Percentiles rank a stretch among this genome's conserved stretches.
Evolutionary conservation across 2,797 vertebrate species (phyloP).

Genomic region (Sorex maritimensis): DNA sequence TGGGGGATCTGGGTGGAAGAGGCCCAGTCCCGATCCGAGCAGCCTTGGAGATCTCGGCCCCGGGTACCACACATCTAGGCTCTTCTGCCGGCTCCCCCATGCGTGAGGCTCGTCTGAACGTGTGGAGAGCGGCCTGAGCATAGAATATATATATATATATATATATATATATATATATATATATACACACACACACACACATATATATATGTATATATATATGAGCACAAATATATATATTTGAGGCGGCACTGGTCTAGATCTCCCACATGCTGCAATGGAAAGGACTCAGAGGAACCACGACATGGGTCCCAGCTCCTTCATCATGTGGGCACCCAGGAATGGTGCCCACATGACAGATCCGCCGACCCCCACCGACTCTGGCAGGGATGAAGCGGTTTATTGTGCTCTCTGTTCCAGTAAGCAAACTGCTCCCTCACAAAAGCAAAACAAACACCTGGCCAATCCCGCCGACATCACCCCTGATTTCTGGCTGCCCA

Average conservation of each 20-base stretch:
- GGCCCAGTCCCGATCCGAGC: too few species aligned
- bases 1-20: too few species aligned
- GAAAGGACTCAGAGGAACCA: constrained; percentile 2
- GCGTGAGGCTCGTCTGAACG: too few species aligned
- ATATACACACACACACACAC: too few species aligned
- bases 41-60: too few species aligned
- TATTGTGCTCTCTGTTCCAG: constrained; percentile 1
- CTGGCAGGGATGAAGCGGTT: background rate
- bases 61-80: too few species aligned
- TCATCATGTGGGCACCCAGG: background rate
- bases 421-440: background rate
- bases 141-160: too few species aligned
- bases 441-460: background rate
- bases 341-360: background rate
- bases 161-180: too few species aligned
- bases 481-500: background rate
- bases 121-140: too few species aligned
- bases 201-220: too few species aligned
- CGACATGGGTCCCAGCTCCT: background rate
- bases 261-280: background rate
- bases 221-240: too few species aligned
- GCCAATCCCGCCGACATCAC: background rate
- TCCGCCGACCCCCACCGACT: background rate
- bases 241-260: background rate
- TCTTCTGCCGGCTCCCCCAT: too few species aligned